phyloP scores from a whole-genome alignment of 2,797 vertebrate species.

The Pogonophryne albipinna region DNA sequence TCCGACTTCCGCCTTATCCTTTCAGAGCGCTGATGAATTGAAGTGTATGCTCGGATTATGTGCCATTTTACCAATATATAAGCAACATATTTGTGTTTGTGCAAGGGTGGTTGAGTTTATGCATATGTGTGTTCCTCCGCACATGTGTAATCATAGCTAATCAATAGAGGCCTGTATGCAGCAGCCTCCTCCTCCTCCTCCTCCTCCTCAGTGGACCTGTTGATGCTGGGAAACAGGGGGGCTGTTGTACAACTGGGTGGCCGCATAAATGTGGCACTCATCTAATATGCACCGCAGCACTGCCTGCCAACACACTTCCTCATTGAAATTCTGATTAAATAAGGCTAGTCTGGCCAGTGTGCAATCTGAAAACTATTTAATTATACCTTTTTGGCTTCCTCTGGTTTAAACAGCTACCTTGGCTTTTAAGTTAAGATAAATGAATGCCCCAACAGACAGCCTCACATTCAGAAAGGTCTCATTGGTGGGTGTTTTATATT shows the following conservation, averaged over 20 bases:
- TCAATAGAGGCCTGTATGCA: constrained; percentile 80
- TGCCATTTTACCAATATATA: constrained; percentile 30
- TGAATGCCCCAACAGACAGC: constrained; percentile 23
- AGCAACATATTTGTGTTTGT: constrained; percentile 30
- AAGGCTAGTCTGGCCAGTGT: constrained; percentile 52
- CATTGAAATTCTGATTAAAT: constrained; percentile 81
- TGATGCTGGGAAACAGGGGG: constrained; percentile 80
- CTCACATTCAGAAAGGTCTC: constrained; percentile 1
- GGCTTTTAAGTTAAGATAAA: constrained; percentile 35
- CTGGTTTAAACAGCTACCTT: constrained; percentile 36
- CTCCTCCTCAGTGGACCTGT: constrained; percentile 76
- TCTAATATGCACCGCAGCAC: constrained; percentile 74
- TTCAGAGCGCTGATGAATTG: constrained; percentile 23
- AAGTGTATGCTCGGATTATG: constrained; percentile 7
- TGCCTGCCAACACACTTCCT: constrained; percentile 76
- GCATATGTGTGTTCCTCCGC: constrained; percentile 39
- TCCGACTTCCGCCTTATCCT: constrained; percentile 53
- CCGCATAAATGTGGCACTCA: constrained; percentile 78
- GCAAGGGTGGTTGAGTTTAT: constrained; percentile 19
- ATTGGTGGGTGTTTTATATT: background rate
- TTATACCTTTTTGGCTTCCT: constrained; percentile 54
- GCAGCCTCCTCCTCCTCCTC: constrained; percentile 47
- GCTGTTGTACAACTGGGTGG: constrained; percentile 79
- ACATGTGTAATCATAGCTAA: constrained; percentile 68
- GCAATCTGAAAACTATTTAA: constrained; percentile 64